Base-by-base conservation (phyloP, 2,113 vertebrate genomes). In the Lepus europaeus region DNA sequence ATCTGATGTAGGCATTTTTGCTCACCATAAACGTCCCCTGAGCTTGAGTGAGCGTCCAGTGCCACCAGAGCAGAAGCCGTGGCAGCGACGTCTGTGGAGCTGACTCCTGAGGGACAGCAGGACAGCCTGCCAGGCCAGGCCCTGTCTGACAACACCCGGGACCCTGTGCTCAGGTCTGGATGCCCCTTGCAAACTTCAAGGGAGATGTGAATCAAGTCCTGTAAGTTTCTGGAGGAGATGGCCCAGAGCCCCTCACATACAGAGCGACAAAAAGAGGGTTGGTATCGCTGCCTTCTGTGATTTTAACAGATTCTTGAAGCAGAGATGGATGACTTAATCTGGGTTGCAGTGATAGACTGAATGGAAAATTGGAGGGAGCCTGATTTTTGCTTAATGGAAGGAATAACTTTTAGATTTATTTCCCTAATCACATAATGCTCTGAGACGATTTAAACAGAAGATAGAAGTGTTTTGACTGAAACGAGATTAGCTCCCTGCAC, bases 401-500 rank as follows among this genome's bases (percentile, higher is more conserved):
- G 80, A n/a, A 73, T 64, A 66, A 19, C 23, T 80, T 68, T 76
- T 29, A 49, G 14, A 4, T 39, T 39, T 69, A 51, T 61, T 39
- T 31, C 45, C 17, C 69, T n/a, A 49, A 87, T 85, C 79, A 39
- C 14, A 25, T 59, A 68, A 3, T 17, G 19, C 76, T 81, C 25
- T 89, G 84, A 93, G 72, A 79, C 76, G 70, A 64, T 90, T 90
- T 88, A 95, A 84, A 81, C 74, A 77, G 97, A 94, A 92, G 79
- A 23, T 22, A 13, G 31, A 91, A 77, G 69, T 95, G n/a, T 64
- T 93, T 95, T 95, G 84, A 87, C 31, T 93, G 80, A 92, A 92
- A 92, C 64, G 56, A 63, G 78, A n/a, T 56, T 86, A 92, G 70
- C 51, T 69, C 5, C 31, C 83, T 83, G 77, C 7, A 69, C 72